Evolutionary conservation across 2,113 vertebrate genomes (phyloP), one percentile per base, ranked within the genome.

Genomic region (Abramis brama): DNA sequence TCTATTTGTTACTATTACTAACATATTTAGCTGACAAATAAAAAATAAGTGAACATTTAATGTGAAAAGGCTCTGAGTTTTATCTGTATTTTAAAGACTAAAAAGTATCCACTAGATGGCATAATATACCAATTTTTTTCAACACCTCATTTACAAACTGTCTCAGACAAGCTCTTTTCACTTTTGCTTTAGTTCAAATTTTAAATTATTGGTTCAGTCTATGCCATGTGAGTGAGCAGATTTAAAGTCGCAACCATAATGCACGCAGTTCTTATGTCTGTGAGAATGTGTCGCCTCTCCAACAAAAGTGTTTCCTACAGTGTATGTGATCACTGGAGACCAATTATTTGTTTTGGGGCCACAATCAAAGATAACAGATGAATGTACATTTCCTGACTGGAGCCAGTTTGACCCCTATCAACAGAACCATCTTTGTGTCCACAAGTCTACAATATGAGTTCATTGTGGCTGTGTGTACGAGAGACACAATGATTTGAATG

Each of bases 361-460:
- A n/a, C 47, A 87, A 64, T 84, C 25, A 62, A 66, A 91, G 80
- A 89, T 85, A 83, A 86, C 82, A 84, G 33, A 45, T 68, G 80
- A 83, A 87, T 85, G 87, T 75, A 76, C 74, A 47, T 71, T 88
- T 90, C 89, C 89, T 87, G 77, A 2, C 27, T 88, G 83, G 83
- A 90, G 86, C 85, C 86, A 87, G n/a, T 52, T 74, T 2, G 74
- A 27, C 55, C 30, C 39, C 19, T 87, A 90, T 89, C 90, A 62
- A 68, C 52, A 36, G 85, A 85, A 66, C 66, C 70, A 89, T 87
- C 85, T 78, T 73, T 55, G 52, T 79, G 50, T 81, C 68, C 30
- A 82, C 74, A 52, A 55, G 4, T 45, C 79, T 77, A 62, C 39
- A 73, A 85, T 79, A 88, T 50, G 43, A 45, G 68, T 75, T 84